These are phyloP conservation scores for Ptilorrhoa leucosticta DNA, from an alignment of 2,113 vertebrate species.

Conservation along the genomic window DNA sequence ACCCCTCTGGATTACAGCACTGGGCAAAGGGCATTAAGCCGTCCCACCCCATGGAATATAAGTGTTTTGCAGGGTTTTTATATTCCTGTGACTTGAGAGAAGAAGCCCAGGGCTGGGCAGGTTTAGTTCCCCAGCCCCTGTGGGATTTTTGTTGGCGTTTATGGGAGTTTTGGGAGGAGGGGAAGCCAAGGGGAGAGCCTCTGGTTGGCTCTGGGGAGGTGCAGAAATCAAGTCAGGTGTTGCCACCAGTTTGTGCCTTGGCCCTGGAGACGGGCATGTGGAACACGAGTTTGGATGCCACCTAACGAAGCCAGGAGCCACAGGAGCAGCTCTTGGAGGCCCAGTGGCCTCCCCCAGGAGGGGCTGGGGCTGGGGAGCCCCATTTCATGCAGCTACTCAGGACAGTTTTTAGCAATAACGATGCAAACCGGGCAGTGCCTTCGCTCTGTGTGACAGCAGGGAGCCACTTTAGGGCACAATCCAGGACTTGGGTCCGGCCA, in stretches of 20 bases:
- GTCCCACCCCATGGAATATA: rapidly evolving
- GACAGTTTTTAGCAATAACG: neutral
- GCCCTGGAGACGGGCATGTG: rapidly evolving
- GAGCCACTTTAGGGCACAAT: neutral
- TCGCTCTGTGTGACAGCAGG: neutral
- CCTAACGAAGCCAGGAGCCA: rapidly evolving
- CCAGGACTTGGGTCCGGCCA: neutral
- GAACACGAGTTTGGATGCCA: neutral
- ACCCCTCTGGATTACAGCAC: rapidly evolving
- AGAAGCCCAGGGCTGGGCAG: neutral
- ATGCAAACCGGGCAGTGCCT: neutral
- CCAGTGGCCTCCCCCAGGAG: neutral
- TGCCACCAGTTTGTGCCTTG: neutral
- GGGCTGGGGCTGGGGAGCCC: neutral
- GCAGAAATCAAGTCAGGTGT: neutral
- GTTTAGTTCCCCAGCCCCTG: neutral
- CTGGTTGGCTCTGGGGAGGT: rapidly evolving
- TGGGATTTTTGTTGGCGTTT: rapidly evolving
- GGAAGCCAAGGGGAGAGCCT: neutral
- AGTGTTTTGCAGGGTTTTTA: neutral
- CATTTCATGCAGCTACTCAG: neutral
- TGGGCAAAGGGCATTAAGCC: neutral
- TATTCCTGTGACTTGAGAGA: neutral
- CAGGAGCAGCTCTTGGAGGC: rapidly evolving
- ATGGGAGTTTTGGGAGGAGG: neutral